A percentile compares a stretch with the other conserved stretches of the same genome.
These are phyloP conservation scores for Ostrea edulis DNA, from an alignment of 1,140 invertebrate species.

Conservation along the genomic window DNA sequence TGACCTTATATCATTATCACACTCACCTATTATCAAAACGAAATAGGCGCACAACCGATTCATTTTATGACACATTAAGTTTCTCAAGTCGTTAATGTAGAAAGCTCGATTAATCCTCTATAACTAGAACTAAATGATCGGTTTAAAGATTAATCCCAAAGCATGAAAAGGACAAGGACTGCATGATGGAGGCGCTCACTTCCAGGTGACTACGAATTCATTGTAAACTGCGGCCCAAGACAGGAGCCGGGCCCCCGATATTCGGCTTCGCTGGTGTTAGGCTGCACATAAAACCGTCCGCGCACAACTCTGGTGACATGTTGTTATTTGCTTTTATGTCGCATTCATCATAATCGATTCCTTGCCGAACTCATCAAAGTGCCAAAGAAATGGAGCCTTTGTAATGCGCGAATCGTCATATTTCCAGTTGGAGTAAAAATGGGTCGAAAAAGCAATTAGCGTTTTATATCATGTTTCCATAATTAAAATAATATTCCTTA, in stretches of 20 bases:
- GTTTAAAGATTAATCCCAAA: slow-evolving; percentile 27
- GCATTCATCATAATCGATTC: slow-evolving; percentile 22
- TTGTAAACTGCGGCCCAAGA: background rate
- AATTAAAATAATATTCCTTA: background rate
- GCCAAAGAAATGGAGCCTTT: background rate
- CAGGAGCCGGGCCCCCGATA: background rate
- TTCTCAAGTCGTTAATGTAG: background rate
- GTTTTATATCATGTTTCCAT: background rate
- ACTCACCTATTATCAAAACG: background rate
- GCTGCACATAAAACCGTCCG: slow-evolving; percentile 22
- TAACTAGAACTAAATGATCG: background rate
- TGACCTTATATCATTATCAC: background rate
- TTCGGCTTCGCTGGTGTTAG: background rate
- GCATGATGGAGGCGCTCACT: background rate
- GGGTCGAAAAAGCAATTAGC: background rate
- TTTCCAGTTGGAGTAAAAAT: background rate
- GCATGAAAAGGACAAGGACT: slow-evolving; percentile 16
- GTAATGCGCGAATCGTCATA: background rate
- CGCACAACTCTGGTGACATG: background rate
- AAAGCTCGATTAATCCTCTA: no score
- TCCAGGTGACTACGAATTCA: background rate
- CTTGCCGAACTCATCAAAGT: slow-evolving; percentile 31
- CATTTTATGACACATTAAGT: background rate
- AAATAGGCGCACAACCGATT: background rate
- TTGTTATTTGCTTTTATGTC: slow-evolving; percentile 34